Base-by-base conservation (phyloP, 92 coral and sea anemone genomes). In the Phymanthus crucifer region DNA sequence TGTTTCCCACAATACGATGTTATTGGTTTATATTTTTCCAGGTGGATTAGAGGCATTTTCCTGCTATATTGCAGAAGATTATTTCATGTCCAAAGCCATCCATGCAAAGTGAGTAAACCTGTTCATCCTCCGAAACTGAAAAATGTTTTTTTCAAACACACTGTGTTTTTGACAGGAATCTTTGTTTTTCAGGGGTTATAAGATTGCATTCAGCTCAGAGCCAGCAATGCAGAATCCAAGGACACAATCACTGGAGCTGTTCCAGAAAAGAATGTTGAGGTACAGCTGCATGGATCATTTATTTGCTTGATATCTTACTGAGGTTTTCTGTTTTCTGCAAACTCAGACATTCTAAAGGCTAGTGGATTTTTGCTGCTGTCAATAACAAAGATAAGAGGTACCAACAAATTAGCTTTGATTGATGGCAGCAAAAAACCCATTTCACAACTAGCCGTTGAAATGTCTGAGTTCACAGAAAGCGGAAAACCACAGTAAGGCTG, bases 161-260 rank as follows among this genome's bases (percentile, higher is more conserved):
- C 17, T n/a, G 16, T 5, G 1, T 29, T 12, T 27, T 21, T 61
- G 68, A 50, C 21, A 3, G 64, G 26, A 19, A 23, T 54, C 26
- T 54, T n/a, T 32, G 31, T 68, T 29, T 58, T 79, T 19, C 79
- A 94, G 97, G 79, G 98, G 98, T 33, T 88, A 87, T 88, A 96
- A 93, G 83, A 91, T 96, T 9, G 92, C 86, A 0, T 83, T 96
- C 19, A 96, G 98, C 75, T 86, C 91, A 67, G 95, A 93, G 34
- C 99, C 99, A 66, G 99, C 99, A 43, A 89, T 93, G 91, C 99
- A 96, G 85, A 96, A 96, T 83, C 99, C 99, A 18, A 92, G 90
- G 36, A 80, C 48, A 17, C 85, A 92, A 31, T 92, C 97, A 24
- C 86, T 92, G n/a, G 79, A 83, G 40, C 83, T 86, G 66, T 92